Conservation (phyloP, 2,113 vertebrate genomes). For the Ginglymostoma cirratum region DNA sequence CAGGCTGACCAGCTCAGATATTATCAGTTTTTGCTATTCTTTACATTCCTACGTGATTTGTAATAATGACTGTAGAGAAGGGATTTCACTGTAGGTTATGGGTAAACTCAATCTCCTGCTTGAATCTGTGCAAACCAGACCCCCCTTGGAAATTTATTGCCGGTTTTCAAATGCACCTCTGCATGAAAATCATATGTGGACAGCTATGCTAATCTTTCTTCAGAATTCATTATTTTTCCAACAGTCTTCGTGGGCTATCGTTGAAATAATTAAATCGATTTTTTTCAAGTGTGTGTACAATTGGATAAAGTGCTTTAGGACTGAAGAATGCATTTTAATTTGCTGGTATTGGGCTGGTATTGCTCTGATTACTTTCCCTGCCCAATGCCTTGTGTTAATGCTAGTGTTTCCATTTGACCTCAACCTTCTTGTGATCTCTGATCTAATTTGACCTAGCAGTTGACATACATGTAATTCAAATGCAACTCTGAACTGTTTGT, state of each 20-base stretch:
- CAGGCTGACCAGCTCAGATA: neutral
- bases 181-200: neutral
- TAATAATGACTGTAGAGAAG: neutral
- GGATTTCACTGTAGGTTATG: neutral
- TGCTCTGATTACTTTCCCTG: neutral
- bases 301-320: neutral
- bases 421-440: no score
- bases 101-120: neutral
- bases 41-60: neutral
- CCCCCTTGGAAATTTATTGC: neutral
- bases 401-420: no score
- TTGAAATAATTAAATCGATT: neutral
- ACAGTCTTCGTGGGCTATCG: neutral
- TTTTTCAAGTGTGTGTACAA: neutral
- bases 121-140: neutral
- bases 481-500: no score
- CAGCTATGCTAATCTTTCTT: neutral
- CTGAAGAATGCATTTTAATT: neutral
- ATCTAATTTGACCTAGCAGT: no score
- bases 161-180: neutral
- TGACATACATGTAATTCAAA: no score
- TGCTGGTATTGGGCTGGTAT: neutral
- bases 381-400: neutral
- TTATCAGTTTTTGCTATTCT: neutral
- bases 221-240: neutral